Evolutionary conservation across 2,113 vertebrate species (phyloP), one percentile per base, ranked within the genome.

Genomic region (Equus przewalskii): DNA sequence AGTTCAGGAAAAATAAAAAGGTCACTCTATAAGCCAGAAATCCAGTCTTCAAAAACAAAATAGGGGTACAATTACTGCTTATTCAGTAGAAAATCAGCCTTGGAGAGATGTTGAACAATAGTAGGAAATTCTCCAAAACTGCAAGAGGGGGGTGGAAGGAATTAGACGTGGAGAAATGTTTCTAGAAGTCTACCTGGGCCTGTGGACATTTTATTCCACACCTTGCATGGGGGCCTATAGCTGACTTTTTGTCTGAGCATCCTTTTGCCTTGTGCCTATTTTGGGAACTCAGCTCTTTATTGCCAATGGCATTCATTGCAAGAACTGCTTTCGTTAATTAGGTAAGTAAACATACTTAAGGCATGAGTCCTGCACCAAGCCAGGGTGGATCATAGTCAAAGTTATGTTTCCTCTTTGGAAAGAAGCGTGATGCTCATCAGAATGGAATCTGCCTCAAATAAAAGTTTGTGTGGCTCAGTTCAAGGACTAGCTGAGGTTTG

Each of bases 401-500:
- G 36, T 88, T 26, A 56, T 58, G 18, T 7, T 12, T 75, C 41
- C 22, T 67, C n/a, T 89, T 83, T 28, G 14, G 22, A 79, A 96
- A 22, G 70, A 81, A n/a, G 12, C 11, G 0, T 0, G 18, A 58
- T 44, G 58, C 18, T 97, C 36, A 44, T 87, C 62, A 65, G 75
- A 72, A 89, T 44, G 62, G 60, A 92, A 86, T 84, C n/a, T 64
- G 14, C 26, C 73, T 79, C 41, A 62, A 30, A 36, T 18, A 83
- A 62, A 89, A 96, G 85, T 86, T 67, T 24, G 6, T 3, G 78
- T 46, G 58, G 73, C 86, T 98, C 78, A 22, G 80, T 62, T 97
- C 78, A 97, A 99, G 94, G 97, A 46, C 83, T 96, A 86, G 56
- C 91, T 97, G 83, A 65, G 4, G 0, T 97, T 81, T 49, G 86